Base-by-base conservation (phyloP, 2,797 vertebrate species). In the Furcifer pardalis region DNA sequence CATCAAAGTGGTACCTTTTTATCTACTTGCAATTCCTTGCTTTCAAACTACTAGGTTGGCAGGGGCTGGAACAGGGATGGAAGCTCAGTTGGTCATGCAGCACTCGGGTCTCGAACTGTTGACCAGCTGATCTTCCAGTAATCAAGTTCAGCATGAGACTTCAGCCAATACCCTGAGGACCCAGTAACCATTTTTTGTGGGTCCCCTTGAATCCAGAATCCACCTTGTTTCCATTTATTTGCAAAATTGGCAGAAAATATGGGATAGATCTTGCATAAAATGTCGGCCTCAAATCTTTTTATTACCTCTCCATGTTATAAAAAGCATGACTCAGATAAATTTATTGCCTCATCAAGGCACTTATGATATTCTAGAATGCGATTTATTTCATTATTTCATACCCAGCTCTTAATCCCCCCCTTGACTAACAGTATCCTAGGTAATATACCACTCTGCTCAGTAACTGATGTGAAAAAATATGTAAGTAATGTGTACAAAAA, bases 381-480 rank as follows among this genome's bases (percentile, higher is more conserved):
- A 79, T 17, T 65, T 88, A 89, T 84, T 86, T 81, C 79, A 71
- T 89, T 83, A 86, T 90, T 80, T 82, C 73, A 77, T 90, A 88
- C 79, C 79, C 84, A 27, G 69, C 68, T 90, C 86, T 56, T 8
- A 74, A 69, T 66, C 73, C 88, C 87, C 60, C 71, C 32, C 21
- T 23, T 79, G 63, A 87, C 30, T 81, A 87, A 84, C 79, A 77
- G 74, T n/a, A 72, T 78, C 7, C 1, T 77, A 82, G 40, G 46
- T 83, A 79, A 84, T 75, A 84, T 35, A 59, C 46, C 27, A 83
- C 35, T 89, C 82, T 83, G 77, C 65, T 86, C 84, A 87, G 82
- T 77, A 81, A 87, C 72, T 71, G 79, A 89, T 44, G 62, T 75
- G 79, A 69, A 82, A 73, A 79, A 81, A 63, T 12, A n/a, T 77